Evolutionary conservation across 2,113 vertebrate genomes (phyloP), one percentile per base, ranked within the genome.

Genomic region (Mustelus asterias): DNA sequence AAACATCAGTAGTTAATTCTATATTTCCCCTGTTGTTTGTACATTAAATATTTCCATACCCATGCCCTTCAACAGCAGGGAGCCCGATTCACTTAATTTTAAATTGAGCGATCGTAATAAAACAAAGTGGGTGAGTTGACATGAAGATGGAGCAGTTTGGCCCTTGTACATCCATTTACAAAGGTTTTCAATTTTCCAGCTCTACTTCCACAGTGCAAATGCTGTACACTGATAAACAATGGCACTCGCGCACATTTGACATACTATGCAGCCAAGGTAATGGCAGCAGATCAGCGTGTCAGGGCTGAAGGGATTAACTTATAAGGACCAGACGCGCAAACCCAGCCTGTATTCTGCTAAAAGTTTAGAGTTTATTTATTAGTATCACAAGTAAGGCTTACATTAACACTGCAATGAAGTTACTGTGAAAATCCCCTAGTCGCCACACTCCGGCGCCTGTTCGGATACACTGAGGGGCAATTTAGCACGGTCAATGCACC

Each of bases 121-220:
- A 92, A 63, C 60, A 92, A 92, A 92, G 88, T 63, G 88, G 58
- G 58, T n/a, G 54, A 92, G 88, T 63, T 92, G 88, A 92, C 88
- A 92, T 92, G 88, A 63, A 63, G 58, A 92, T 92, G 54, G 26
- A 63, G 63, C 60, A n/a, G 60, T 92, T 92, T 24, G 63, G 58
- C 60, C 54, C 54, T 63, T 33, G 29, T 33, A 63, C 60, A 92
- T 60, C 88, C 88, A 92, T 92, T 92, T n/a, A 63, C 33, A 1
- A 18, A 90, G 48, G 48, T 33, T 58, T 60, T 90, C 88, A 90
- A 33, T 90, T 90, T 60, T 63, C 48, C 26, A 60, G 29, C 26
- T 33, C 4, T 18, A 60, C 5, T 63, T n/a, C 18, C 58, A 2
- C 3, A 4, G 3, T 18, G 29, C 54, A 63, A 63, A 63, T 92